Conservation (phyloP, 2,797 vertebrate genomes). For the Eutrigla gurnardus region DNA sequence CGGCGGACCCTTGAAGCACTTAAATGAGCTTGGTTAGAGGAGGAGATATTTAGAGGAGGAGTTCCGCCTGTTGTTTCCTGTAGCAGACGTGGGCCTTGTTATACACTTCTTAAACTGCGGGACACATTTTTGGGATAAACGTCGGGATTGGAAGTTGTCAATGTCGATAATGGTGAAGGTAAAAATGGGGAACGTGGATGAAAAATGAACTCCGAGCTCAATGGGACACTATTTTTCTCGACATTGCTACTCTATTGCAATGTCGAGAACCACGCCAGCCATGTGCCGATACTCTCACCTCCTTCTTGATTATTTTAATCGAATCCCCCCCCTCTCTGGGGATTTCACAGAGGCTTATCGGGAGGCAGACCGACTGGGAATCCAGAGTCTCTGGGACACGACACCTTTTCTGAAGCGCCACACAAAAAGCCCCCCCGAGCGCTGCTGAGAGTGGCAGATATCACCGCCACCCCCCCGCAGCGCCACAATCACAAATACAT, state of each 20-base stretch:
- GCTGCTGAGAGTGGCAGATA: slow-evolving; percentile 81
- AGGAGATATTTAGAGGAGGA: slow-evolving; percentile 35
- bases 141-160: slow-evolving; percentile 59
- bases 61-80: slow-evolving; percentile 21
- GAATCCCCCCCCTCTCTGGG: slow-evolving; percentile 63
- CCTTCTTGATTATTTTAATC: slow-evolving; percentile 82
- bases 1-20: slow-evolving; percentile 29
- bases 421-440: slow-evolving; percentile 73
- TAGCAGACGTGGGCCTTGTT: slow-evolving; percentile 15
- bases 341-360: slow-evolving; percentile 78
- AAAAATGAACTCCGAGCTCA: slow-evolving; percentile 14
- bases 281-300: slow-evolving; percentile 68
- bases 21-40: slow-evolving; percentile 30
- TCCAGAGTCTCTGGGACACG: slow-evolving; percentile 73
- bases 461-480: slow-evolving; percentile 63
- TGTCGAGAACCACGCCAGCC: slow-evolving; percentile 42
- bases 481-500: slow-evolving; percentile 74
- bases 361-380: slow-evolving; percentile 72
- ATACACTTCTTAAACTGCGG: slow-evolving; percentile 18
- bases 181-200: slow-evolving; percentile 48
- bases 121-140: slow-evolving; percentile 53
- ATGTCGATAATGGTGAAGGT: slow-evolving; percentile 42
- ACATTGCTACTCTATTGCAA: slow-evolving; percentile 19
- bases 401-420: slow-evolving; percentile 71
- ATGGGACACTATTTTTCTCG: slow-evolving; percentile 7